phyloP scores from a whole-genome alignment of 2,797 vertebrate species.

The Euthynnus affinis region DNA sequence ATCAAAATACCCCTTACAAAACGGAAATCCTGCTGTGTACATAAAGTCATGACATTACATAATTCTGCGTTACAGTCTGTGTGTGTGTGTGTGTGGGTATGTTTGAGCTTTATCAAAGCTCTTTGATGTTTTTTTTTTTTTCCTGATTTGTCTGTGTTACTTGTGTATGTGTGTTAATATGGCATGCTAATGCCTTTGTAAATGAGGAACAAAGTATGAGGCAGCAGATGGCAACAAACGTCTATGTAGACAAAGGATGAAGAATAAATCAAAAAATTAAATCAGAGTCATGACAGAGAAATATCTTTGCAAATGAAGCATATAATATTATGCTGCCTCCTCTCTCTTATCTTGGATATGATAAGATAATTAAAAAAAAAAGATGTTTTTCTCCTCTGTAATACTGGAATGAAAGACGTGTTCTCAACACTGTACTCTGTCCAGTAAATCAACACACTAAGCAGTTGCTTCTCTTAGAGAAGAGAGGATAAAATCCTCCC shows the following conservation, averaged over 20 bases:
- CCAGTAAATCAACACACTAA: conserved; percentile 32
- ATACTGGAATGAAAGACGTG: conserved; percentile 8
- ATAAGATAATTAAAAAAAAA: conserved; percentile 33
- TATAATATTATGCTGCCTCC: conserved; percentile 28
- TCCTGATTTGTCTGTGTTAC: conserved; percentile 11
- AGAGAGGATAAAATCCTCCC: conserved; percentile 38
- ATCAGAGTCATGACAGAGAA: conserved; percentile 46
- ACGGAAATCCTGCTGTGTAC: neutral
- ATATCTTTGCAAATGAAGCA: conserved; percentile 44
- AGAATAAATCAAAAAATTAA: conserved; percentile 35
- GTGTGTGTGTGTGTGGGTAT: neutral
- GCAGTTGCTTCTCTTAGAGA: conserved; percentile 29
- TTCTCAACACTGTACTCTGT: conserved; percentile 10
- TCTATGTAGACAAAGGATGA: conserved; percentile 42
- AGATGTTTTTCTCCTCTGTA: conserved; percentile 9
- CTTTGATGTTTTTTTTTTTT: conserved; percentile 11
- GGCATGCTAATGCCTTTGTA: conserved; percentile 54
- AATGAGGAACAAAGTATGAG: conserved; percentile 55
- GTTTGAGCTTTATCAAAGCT: conserved; percentile 24
- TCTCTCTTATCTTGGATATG: conserved; percentile 28
- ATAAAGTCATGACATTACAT: conserved; percentile 12
- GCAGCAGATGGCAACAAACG: conserved; percentile 22
- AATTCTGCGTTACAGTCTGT: neutral
- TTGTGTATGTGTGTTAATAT: conserved; percentile 26
- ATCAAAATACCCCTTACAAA: neutral